Percentiles rank a stretch among this genome's conserved stretches.
These are phyloP conservation scores for Chlamydotis undulata DNA, from an alignment of 2,113 vertebrate species.

Conservation along the genomic window DNA sequence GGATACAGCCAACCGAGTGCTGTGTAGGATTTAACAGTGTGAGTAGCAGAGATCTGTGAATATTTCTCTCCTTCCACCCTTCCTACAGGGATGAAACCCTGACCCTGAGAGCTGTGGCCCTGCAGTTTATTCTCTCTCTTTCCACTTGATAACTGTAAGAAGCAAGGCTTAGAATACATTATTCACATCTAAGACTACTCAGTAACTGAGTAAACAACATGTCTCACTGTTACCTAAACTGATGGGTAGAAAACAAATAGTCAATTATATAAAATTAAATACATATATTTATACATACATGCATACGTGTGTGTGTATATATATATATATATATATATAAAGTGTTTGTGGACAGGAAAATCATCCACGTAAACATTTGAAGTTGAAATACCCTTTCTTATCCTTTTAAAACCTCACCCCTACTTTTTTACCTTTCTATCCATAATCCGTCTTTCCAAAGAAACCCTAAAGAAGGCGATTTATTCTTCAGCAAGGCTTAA, in stretches of 20 bases:
- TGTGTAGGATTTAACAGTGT: neutral
- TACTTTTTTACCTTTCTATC: neutral
- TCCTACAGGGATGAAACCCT: neutral
- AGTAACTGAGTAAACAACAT: neutral
- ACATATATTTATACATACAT: neutral
- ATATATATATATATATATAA: too few species aligned
- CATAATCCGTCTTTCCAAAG: neutral
- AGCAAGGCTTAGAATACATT: neutral
- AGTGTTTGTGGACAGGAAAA: neutral
- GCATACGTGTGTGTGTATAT: too few species aligned
- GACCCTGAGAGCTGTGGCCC: neutral
- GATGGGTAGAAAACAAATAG: neutral
- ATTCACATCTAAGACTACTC: neutral
- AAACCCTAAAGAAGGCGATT: neutral
- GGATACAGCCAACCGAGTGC: accelerated
- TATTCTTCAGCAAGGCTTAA: neutral
- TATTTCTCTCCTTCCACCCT: neutral
- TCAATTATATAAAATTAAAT: neutral
- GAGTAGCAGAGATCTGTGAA: neutral
- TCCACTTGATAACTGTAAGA: neutral
- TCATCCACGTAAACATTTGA: accelerated
- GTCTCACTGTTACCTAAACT: neutral
- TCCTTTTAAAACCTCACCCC: neutral
- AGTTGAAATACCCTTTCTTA: neutral
- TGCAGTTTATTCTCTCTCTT: neutral